Evolutionary conservation across 2,888 invertebrate species (phyloP).

Genomic region (Drosophila tripunctata): DNA sequence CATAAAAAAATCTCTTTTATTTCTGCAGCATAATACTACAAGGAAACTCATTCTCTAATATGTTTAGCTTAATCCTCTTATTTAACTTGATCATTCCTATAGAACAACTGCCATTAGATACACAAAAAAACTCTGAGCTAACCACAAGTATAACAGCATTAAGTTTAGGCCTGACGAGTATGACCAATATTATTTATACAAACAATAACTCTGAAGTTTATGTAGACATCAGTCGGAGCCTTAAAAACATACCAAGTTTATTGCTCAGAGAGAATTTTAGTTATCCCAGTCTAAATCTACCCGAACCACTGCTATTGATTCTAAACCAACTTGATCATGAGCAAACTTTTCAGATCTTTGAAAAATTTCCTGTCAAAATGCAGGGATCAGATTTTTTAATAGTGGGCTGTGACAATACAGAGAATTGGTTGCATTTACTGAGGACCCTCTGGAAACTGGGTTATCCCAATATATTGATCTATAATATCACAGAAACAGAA

Average conservation of each 20-base stretch:
- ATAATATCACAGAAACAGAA: conserved; percentile 15
- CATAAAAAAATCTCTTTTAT: background rate
- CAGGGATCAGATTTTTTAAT: conserved; percentile 43
- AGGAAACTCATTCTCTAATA: conserved; percentile 5
- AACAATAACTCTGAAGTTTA: background rate
- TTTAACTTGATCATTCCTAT: background rate
- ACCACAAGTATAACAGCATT: conserved; percentile 21
- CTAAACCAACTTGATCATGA: background rate
- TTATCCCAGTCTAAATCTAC: background rate
- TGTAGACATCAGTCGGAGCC: conserved; percentile 1
- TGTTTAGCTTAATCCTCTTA: conserved; percentile 22
- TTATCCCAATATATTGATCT: conserved; percentile 51
- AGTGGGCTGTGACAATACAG: conserved; percentile 22
- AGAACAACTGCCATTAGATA: background rate
- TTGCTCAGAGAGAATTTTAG: conserved; percentile 7
- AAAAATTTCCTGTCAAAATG: conserved; percentile 25
- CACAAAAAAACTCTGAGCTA: conserved; percentile 15
- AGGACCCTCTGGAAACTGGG: conserved; percentile 37
- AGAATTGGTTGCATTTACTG: conserved; percentile 34
- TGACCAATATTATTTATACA: conserved; percentile 42
- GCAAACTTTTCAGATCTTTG: conserved; percentile 9
- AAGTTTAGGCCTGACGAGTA: conserved; percentile 26
- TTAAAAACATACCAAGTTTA: conserved; percentile 40
- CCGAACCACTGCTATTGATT: conserved; percentile 39
- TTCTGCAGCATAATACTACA: conserved; percentile 1